Evolutionary conservation across 2,797 vertebrate genomes (phyloP), one percentile per base, ranked within the genome.

Genomic region (Clarias pachynema): DNA sequence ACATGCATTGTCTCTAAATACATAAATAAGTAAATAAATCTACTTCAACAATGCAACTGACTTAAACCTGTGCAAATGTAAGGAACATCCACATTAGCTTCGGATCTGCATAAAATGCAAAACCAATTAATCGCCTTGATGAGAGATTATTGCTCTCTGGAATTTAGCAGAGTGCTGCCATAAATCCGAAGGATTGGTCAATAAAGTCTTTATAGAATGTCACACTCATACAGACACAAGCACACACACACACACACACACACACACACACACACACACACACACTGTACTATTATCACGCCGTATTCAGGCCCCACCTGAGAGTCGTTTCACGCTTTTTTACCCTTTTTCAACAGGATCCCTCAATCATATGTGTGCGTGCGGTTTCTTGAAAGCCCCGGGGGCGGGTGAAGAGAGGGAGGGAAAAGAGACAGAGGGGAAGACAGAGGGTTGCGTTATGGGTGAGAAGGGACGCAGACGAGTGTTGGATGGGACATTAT

Each of bases 401-500:
- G 66, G 79, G 81, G 81, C 4, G 40, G 5, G 63, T 59, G 22
- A 63, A 72, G 40, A 26, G 49, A 65, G 80, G 62, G 80, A 60
- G 37, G 56, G 16, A 59, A 81, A 66, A 56, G 80, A 40, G 59
- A 59, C 78, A 65, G 37, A 79, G 24, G 60, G 74, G 26, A 79
- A 81, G 49, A 75, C 26, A 70, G 63, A 81, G 60, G 24, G 85
- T 26, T 69, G 44, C 60, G 84, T 85, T 85, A 77, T 82, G 84
- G 57, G 81, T 79, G 73, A 57, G 44, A 62, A 70, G 65, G 74
- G 74, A 59, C 80, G 49, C 80, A 80, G 29, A 59, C 57, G 63
- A 83, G 75, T 73, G 74, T 56, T 57, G 81, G 49, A 63, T 72
- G 77, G 74, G 24, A 88, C 91, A 92, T 94, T 93, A 94, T 94